Evolutionary conservation across 2,888 invertebrate genomes (phyloP).

Genomic region (Lamellibrachia satsuma): DNA sequence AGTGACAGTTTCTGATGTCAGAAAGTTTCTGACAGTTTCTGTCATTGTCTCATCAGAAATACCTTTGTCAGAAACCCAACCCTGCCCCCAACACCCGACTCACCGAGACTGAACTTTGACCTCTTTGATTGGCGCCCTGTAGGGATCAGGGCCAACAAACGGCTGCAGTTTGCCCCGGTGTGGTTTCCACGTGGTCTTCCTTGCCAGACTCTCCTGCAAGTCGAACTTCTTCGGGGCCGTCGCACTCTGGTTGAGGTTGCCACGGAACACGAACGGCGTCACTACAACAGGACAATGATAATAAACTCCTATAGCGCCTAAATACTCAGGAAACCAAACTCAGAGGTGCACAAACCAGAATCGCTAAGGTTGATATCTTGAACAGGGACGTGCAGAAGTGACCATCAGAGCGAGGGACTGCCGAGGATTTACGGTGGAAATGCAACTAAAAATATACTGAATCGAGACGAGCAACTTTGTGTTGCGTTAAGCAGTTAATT

Average conservation of each 20-base stretch:
- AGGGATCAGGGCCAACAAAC: conserved; percentile 30
- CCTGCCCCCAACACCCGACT: neutral
- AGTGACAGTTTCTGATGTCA: no score
- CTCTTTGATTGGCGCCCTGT: conserved; percentile 27
- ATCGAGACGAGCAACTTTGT: no score
- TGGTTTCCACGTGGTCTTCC: conserved; percentile 57
- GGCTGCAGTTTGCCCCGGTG: conserved; percentile 60
- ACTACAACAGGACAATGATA: neutral
- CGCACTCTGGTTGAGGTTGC: neutral
- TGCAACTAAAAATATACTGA: no score
- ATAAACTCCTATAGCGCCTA: no score
- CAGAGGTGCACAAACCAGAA: no score
- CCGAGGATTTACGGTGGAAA: no score
- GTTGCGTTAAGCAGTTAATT: no score
- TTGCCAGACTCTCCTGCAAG: conserved; percentile 55
- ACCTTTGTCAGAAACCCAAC: neutral
- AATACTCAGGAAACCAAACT: no score
- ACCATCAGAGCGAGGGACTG: no score
- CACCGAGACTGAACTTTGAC: conserved; percentile 35
- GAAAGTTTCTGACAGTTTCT: no score
- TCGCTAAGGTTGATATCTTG: no score
- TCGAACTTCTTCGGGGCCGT: conserved; percentile 46
- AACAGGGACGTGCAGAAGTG: no score
- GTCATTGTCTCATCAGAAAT: neutral
- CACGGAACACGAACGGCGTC: neutral